A percentile compares a stretch with the other conserved stretches of the same genome.
Conservation (phyloP, 2,113 vertebrate genomes). For the Esox niger region DNA sequence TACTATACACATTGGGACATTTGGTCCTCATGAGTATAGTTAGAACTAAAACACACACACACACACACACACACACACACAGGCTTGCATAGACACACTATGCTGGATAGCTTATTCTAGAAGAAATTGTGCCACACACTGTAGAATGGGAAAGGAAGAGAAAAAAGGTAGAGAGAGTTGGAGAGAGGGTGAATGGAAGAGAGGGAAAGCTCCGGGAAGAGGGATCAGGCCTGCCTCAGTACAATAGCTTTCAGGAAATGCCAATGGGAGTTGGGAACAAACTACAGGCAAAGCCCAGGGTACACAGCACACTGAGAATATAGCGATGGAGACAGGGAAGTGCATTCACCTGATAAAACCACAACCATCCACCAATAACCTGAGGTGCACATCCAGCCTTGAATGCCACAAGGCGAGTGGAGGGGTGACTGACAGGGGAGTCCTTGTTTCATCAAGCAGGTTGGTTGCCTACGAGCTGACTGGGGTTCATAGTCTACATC, state of each 20-base stretch:
- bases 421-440: background rate
- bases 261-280: conserved; percentile 30
- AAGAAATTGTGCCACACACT: background rate
- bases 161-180: conserved; percentile 9
- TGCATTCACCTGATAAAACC: background rate
- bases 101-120: conserved; percentile 32
- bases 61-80: conserved; percentile 10
- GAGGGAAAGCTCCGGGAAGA: conserved; percentile 9
- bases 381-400: too few species aligned
- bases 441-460: background rate
- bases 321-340: conserved; percentile 5
- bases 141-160: background rate
- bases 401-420: too few species aligned
- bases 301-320: conserved; percentile 15
- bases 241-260: conserved; percentile 49
- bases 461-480: too few species aligned
- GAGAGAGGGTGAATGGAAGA: conserved; percentile 1
- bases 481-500: too few species aligned
- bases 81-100: background rate
- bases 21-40: too few species aligned
- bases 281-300: conserved; percentile 2
- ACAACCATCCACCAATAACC: background rate
- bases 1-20: too few species aligned
- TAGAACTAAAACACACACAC: too few species aligned
- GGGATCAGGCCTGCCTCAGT: conserved; percentile 10